phyloP scores from a whole-genome alignment of 2,888 invertebrate genomes.

The Dione vanillae region DNA sequence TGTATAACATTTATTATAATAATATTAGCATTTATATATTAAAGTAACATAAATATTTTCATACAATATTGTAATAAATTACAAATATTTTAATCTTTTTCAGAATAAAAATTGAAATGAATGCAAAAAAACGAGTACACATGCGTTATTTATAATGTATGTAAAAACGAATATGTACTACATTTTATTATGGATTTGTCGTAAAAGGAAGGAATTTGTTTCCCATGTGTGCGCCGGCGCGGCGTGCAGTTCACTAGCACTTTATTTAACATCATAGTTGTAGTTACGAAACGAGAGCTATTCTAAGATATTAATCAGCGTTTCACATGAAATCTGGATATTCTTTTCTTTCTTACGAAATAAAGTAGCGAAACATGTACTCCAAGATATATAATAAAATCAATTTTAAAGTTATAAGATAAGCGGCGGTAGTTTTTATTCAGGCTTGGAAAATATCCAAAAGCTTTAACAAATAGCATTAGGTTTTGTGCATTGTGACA shows the following conservation, averaged over 20 bases:
- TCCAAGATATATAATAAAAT: neutral
- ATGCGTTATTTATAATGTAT: neutral
- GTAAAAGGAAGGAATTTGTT: neutral
- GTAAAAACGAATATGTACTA: neutral
- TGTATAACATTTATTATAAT: neutral
- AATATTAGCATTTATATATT: no score
- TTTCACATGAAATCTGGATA: neutral
- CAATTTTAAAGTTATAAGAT: constrained; percentile 19
- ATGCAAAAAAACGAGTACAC: neutral
- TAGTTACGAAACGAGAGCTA: neutral
- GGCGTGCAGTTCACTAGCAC: constrained; percentile 13
- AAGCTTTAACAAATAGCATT: constrained; percentile 29
- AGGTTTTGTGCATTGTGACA: constrained; percentile 25
- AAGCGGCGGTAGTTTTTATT: constrained; percentile 10
- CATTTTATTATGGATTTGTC: neutral
- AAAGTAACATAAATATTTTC: no score
- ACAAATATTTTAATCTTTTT: no score
- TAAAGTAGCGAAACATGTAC: no score
- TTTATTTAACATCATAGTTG: constrained; percentile 11
- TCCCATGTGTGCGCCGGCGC: neutral
- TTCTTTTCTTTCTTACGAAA: neutral
- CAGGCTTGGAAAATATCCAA: constrained; percentile 39
- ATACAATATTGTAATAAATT: no score
- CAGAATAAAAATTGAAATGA: no score
- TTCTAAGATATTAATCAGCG: neutral